Percentiles rank a stretch among this genome's conserved stretches.
phyloP scores from a whole-genome alignment of 2,888 invertebrate species.

The Capitulum mitella region DNA sequence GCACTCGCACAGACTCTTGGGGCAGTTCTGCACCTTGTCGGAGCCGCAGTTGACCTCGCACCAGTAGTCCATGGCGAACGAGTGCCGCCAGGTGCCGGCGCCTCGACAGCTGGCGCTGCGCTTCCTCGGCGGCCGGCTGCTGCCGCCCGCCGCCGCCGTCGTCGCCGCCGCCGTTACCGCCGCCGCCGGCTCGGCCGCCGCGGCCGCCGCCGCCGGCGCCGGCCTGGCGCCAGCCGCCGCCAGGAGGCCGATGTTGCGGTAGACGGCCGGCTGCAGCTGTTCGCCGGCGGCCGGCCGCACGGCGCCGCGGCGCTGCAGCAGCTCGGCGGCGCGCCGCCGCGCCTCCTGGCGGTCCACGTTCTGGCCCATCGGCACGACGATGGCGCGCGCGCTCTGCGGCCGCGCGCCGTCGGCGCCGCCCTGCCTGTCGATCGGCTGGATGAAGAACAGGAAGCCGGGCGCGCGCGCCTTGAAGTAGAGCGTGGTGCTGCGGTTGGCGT shows the following conservation, averaged over 20 bases:
- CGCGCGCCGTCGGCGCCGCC: not conserved
- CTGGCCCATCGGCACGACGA: not conserved
- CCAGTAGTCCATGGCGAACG: slow-evolving; percentile 26
- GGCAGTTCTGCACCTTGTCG: not conserved
- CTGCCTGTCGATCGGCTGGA: slow-evolving; percentile 13
- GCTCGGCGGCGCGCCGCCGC: not conserved
- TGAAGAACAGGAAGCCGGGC: slow-evolving; percentile 20
- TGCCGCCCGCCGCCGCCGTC: not conserved
- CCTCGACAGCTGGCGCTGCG: not conserved
- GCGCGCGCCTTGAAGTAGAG: slow-evolving; percentile 15
- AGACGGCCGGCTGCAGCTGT: not conserved
- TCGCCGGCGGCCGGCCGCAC: not conserved
- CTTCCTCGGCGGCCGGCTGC: not conserved
- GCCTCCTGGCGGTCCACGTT: not conserved
- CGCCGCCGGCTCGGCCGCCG: not conserved
- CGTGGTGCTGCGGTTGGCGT: not conserved
- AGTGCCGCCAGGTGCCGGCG: not conserved
- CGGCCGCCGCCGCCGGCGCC: too few relatives aligned
- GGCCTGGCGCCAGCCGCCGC: too few relatives aligned
- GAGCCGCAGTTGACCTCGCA: slow-evolving; percentile 16
- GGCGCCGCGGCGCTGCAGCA: not conserved
- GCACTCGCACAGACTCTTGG: slow-evolving; percentile 14
- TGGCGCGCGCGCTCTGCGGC: not conserved
- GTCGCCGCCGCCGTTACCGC: not conserved
- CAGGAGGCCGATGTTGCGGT: slow-evolving; percentile 7